These are phyloP conservation scores for Pecten maximus DNA, from an alignment of 2,888 invertebrate species.

Conservation along the genomic window DNA sequence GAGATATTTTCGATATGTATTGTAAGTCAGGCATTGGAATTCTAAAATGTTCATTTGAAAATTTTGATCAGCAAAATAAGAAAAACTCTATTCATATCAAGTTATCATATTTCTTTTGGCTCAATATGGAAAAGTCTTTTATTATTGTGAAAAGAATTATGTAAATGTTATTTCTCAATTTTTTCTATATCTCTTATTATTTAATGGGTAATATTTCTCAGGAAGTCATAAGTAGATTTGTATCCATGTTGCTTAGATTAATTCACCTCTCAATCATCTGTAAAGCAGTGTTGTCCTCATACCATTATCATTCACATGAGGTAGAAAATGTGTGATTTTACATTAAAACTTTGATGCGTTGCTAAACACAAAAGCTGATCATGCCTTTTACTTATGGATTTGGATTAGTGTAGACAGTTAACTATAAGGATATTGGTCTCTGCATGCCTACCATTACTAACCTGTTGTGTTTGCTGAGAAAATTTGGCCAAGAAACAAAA, in stretches of 20 bases:
- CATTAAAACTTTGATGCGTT: constrained; percentile 19
- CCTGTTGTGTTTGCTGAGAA: background rate
- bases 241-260: background rate
- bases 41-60: too few relatives aligned
- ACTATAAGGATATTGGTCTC: background rate
- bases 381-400: background rate
- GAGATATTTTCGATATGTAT: too few relatives aligned
- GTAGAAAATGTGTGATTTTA: constrained; percentile 10
- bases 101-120: too few relatives aligned
- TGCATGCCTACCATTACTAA: background rate
- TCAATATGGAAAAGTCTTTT: too few relatives aligned
- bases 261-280: background rate
- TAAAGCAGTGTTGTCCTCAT: background rate
- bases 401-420: background rate
- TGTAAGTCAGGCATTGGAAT: too few relatives aligned
- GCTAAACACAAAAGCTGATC: background rate
- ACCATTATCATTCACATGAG: background rate
- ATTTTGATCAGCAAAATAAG: too few relatives aligned
- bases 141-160: too few relatives aligned
- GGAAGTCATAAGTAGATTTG: background rate
- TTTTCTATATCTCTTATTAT: background rate
- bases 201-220: background rate
- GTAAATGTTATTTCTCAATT: too few relatives aligned
- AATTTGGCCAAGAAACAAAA: too few relatives aligned
- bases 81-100: too few relatives aligned